phyloP scores from a whole-genome alignment of 2,888 invertebrate species.

The Coelogynopora nodosa region DNA sequence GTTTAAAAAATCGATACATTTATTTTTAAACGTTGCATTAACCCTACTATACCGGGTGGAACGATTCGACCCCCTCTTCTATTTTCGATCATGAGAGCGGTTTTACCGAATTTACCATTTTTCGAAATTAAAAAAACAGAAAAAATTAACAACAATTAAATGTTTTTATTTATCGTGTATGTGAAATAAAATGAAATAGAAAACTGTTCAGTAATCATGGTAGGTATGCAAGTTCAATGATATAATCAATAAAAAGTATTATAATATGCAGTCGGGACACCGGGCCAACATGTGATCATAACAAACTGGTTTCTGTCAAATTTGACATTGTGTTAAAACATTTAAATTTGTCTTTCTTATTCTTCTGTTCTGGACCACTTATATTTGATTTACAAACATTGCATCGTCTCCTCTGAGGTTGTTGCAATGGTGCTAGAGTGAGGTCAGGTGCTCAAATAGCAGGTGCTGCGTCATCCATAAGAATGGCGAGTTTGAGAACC shows the following conservation, averaged over 20 bases:
- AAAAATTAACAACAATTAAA: background rate
- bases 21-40: too few species aligned
- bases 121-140: background rate
- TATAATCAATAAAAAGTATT: background rate
- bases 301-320: background rate
- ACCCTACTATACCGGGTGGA: too few species aligned
- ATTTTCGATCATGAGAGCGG: background rate
- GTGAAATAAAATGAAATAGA: background rate
- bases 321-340: too few species aligned
- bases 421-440: background rate
- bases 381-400: background rate
- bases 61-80: too few species aligned
- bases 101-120: background rate
- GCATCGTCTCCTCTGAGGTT: background rate
- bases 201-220: background rate
- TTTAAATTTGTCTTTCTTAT: background rate
- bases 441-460: background rate
- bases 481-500: too few species aligned
- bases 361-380: background rate
- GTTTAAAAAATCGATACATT: too few species aligned
- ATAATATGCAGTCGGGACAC: background rate
- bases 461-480: too few species aligned
- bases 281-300: background rate
- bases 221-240: background rate
- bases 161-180: background rate